phyloP scores from a whole-genome alignment of 2,888 invertebrate genomes.

The Blastobasis adustella region DNA sequence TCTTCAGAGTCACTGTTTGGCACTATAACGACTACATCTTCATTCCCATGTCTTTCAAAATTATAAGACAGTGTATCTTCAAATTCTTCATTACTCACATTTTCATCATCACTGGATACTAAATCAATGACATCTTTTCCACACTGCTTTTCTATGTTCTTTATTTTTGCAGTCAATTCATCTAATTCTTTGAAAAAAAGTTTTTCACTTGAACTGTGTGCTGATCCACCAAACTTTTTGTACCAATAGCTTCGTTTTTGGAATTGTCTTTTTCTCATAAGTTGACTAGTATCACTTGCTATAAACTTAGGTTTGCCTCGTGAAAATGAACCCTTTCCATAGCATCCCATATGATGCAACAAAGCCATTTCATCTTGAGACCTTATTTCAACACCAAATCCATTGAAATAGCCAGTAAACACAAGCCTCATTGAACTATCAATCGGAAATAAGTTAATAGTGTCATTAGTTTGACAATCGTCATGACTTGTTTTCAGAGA shows the following conservation, averaged over 20 bases:
- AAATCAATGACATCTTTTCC: constrained; percentile 60
- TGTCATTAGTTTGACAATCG: constrained; percentile 68
- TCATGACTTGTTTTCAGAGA: constrained; percentile 44
- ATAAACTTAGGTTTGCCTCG: constrained; percentile 67
- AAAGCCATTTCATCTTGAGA: constrained; percentile 74
- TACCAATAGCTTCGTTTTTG: constrained; percentile 73
- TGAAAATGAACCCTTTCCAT: constrained; percentile 83
- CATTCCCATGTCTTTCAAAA: constrained; percentile 29
- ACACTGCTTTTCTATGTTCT: constrained; percentile 29
- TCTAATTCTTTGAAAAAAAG: constrained; percentile 46
- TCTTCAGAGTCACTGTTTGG: constrained; percentile 79
- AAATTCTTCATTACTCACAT: constrained; percentile 24
- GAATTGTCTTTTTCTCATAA: constrained; percentile 77
- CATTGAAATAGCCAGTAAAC: constrained; percentile 79
- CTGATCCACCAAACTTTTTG: constrained; percentile 44
- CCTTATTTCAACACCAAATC: constrained; percentile 78
- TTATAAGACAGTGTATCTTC: constrained; percentile 18
- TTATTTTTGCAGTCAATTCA: constrained; percentile 39
- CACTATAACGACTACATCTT: constrained; percentile 73
- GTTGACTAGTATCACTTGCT: constrained; percentile 45
- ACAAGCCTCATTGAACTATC: constrained; percentile 56
- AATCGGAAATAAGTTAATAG: constrained; percentile 48
- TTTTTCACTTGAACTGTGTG: constrained; percentile 27
- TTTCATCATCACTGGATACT: constrained; percentile 59
- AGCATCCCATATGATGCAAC: constrained; percentile 82